These are phyloP conservation scores for Phyto melanocephala DNA, from an alignment of 2,888 invertebrate genomes.

Conservation along the genomic window DNA sequence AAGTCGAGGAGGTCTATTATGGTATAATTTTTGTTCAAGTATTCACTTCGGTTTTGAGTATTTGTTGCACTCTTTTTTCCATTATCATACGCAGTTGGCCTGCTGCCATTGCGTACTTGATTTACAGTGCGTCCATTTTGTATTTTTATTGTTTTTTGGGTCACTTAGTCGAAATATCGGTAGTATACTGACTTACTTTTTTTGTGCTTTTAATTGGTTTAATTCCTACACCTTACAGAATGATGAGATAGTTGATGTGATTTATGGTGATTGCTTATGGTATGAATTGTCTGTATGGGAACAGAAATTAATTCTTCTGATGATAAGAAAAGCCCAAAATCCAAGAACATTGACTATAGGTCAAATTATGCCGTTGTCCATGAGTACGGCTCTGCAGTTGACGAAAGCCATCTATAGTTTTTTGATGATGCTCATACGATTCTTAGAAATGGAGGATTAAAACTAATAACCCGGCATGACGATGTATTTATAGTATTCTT, in stretches of 20 bases:
- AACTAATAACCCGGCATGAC: too few relatives aligned
- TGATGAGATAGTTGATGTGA: constrained; percentile 5
- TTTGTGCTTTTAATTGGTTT: too few relatives aligned
- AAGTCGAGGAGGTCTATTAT: constrained; percentile 65
- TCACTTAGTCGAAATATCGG: constrained; percentile 70
- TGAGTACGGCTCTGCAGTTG: constrained; percentile 66
- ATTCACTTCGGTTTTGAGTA: constrained; percentile 58
- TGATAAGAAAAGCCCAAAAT: constrained; percentile 68
- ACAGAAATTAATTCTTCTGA: constrained; percentile 67
- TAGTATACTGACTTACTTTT: constrained; percentile 38
- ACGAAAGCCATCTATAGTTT: constrained; percentile 67
- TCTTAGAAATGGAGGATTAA: constrained; percentile 19
- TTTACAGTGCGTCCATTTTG: constrained; percentile 63
- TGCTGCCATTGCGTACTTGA: constrained; percentile 67
- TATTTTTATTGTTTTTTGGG: constrained; percentile 71
- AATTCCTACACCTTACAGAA: constrained; percentile 25
- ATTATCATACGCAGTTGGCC: constrained; percentile 70
- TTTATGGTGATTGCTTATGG: constrained; percentile 65
- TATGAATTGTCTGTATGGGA: constrained; percentile 66
- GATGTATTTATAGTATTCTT: too few relatives aligned
- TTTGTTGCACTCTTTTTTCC: constrained; percentile 69
- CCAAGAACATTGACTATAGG: constrained; percentile 60
- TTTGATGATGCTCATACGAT: constrained; percentile 64
- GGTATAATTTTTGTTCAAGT: constrained; percentile 69
- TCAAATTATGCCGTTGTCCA: constrained; percentile 67